These are phyloP conservation scores for Bruchidius siliquastri DNA, from an alignment of 2,888 invertebrate genomes.

Conservation along the genomic window DNA sequence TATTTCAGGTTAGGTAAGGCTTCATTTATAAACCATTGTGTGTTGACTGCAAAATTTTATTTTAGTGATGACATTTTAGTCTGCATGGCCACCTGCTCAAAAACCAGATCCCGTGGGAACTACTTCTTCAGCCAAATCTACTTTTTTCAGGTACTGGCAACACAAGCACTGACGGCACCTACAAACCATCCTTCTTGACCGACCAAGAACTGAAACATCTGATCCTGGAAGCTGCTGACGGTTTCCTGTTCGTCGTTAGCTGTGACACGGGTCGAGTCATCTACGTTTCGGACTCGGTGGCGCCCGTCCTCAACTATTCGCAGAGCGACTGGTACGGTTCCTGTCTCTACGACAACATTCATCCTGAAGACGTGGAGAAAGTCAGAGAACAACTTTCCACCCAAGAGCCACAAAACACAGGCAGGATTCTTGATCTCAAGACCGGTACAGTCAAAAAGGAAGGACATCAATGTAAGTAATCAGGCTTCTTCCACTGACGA, in stretches of 20 bases:
- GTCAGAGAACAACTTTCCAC: constrained; percentile 96
- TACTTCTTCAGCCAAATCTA: no score
- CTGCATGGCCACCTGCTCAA: no score
- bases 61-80: no score
- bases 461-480: constrained; percentile 87
- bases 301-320: constrained; percentile 93
- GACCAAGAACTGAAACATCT: constrained; percentile 99
- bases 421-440: constrained; percentile 93
- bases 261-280: constrained; percentile 97
- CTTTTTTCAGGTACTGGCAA: constrained; percentile 78
- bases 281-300: constrained; percentile 97
- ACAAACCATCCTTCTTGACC: constrained; percentile 97
- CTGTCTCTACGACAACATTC: constrained; percentile 92
- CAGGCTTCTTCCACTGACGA: no score
- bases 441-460: constrained; percentile 99
- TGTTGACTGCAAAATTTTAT: no score
- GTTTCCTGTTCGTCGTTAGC: constrained; percentile 93
- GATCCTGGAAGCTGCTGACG: constrained; percentile 98
- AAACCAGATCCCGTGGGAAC: no score
- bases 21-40: no score
- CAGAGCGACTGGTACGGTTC: constrained; percentile 98
- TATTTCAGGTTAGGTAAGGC: no score
- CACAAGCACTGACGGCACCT: constrained; percentile 93
- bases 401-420: constrained; percentile 92
- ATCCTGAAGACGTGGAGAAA: constrained; percentile 96